phyloP scores from a whole-genome alignment of 2,888 invertebrate species.

The Brenthis ino region DNA sequence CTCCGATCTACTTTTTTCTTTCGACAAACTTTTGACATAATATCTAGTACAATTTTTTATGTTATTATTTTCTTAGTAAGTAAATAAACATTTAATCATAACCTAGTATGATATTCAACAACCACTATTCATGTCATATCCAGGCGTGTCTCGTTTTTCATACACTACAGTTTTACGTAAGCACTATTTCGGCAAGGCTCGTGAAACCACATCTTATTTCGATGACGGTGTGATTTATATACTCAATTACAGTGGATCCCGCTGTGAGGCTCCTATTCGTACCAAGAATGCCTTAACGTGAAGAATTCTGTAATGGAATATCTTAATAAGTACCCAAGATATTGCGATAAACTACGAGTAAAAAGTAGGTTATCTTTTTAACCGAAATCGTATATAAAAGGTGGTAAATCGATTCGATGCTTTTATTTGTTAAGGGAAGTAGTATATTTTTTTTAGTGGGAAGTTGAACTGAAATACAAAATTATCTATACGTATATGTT shows the following conservation, averaged over 20 bases:
- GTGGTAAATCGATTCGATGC: no score
- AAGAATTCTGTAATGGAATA: slow-evolving; percentile 33
- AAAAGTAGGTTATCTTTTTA: not conserved
- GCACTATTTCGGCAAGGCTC: slow-evolving; percentile 34
- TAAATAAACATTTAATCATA: not conserved
- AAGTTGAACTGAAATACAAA: no score
- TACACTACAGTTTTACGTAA: slow-evolving; percentile 25
- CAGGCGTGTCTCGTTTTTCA: slow-evolving; percentile 26
- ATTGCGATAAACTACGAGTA: not conserved
- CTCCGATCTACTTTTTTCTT: not conserved
- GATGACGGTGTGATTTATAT: slow-evolving; percentile 69
- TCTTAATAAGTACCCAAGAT: slow-evolving; percentile 4
- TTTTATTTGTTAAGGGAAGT: no score
- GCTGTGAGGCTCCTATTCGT: slow-evolving; percentile 46
- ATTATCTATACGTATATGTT: no score
- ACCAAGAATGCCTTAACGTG: slow-evolving; percentile 34
- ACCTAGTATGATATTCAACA: slow-evolving; percentile 4
- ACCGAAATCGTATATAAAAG: no score
- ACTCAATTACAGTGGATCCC: slow-evolving; percentile 67
- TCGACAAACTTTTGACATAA: not conserved
- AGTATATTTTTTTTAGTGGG: no score
- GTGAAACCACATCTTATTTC: slow-evolving; percentile 60
- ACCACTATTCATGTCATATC: slow-evolving; percentile 17
- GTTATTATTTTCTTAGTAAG: not conserved
- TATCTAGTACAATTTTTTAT: not conserved